Base-by-base conservation (phyloP, 2,888 invertebrate genomes). In the Ophioninae sp. region DNA sequence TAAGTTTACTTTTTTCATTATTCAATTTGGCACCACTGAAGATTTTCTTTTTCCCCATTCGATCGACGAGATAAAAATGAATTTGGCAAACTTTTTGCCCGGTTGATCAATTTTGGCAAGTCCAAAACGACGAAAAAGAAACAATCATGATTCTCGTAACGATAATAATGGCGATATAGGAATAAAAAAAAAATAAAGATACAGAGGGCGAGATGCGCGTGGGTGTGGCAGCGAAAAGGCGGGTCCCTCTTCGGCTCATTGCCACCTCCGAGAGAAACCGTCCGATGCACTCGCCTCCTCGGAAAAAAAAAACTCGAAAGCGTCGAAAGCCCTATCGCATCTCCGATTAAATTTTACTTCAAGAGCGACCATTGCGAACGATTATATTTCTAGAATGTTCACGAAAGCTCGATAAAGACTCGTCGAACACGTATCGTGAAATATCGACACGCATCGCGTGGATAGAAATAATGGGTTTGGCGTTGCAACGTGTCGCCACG, bases 201-300 rank as follows among this genome's bases (percentile, higher is more conserved):
- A 88, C 88, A n/a, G n/a, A n/a, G 87, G 86, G 87, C 87, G 85
- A 88, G 85, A 86, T 86, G 86, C 83, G 88, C 89, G 91, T 92
- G 92, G 92, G 92, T 91, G 91, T 92, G 91, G 91, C 91, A 88
- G 89, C 91, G 37, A 37, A 64, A 57, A 88, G 91, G 91, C 91
- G 91, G 92, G 91, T 89, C n/a, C n/a, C 91, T 87, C 87, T 61
- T 61, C 82, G 85, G 86, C 91, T 91, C 91, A 91, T 92, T 91
- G 91, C 91, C 91, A 91, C 91, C 91, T 91, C 91, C 91, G 89
- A 89, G 68, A 77, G 81, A 81, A 77, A 90, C 91, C 91, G 89
- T 91, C 89, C 89, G 90, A 91, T 44, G 44, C 44, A 44, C 44
- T 13, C 13, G 89, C 87, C 84, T 79, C 64, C n/a, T n/a, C n/a